Conservation (phyloP, 92 coral and sea anemone genomes). For the Porites divaricata region DNA sequence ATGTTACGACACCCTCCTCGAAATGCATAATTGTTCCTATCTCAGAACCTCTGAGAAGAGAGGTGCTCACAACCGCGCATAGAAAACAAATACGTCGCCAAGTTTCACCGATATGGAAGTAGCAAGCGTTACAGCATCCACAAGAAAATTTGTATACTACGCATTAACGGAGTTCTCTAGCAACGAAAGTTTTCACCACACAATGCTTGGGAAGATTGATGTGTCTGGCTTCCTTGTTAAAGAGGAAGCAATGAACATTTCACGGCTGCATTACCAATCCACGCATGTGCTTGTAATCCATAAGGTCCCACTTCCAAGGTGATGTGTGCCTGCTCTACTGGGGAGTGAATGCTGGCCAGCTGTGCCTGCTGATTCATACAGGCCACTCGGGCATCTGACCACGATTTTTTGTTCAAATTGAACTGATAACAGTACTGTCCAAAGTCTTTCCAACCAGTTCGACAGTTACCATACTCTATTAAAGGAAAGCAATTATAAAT, state of each 20-base stretch:
- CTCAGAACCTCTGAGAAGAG: too few relatives aligned
- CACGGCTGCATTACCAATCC: constrained; percentile 79
- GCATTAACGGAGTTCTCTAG: too few relatives aligned
- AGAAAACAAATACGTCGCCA: too few relatives aligned
- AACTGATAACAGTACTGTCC: constrained; percentile 96
- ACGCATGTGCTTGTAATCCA: constrained; percentile 58
- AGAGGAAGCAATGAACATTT: not conserved
- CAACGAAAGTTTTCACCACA: too few relatives aligned
- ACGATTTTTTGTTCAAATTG: constrained; percentile 58
- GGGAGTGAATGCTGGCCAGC: constrained; percentile 83
- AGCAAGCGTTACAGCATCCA: too few relatives aligned
- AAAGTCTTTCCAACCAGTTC: constrained; percentile 85
- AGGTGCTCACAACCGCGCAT: too few relatives aligned
- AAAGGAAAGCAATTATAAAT: not conserved
- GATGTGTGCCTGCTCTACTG: constrained; percentile 92
- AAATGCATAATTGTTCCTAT: too few relatives aligned
- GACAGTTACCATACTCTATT: constrained; percentile 88
- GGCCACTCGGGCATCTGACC: constrained; percentile 62
- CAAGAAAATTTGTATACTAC: too few relatives aligned
- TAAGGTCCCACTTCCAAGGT: constrained; percentile 69
- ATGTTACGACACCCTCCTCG: too few relatives aligned
- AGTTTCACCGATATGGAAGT: too few relatives aligned
- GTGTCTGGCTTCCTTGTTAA: not conserved
- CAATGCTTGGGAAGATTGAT: too few relatives aligned
- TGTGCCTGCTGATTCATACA: constrained; percentile 84